Conservation (phyloP, 1,140 invertebrate species). For the Neodiprion pinetum region DNA sequence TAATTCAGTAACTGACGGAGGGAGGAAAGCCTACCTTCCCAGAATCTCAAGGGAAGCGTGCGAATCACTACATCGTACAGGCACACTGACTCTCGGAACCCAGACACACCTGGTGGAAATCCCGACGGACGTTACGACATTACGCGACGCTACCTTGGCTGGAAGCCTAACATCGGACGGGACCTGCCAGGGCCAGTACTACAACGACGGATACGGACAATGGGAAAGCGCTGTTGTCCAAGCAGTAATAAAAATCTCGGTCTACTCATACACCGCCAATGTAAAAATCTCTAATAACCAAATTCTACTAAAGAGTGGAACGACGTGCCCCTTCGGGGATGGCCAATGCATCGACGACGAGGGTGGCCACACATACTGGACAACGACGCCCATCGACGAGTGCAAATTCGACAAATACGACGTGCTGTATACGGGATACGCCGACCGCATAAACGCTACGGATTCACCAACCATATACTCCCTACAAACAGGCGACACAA, state of each 20-base stretch:
- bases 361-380: too few species aligned
- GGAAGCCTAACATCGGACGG: too few species aligned
- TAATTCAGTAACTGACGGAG: too few species aligned
- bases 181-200: not conserved
- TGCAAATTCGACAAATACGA: too few species aligned
- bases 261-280: not conserved
- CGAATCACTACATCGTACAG: not conserved
- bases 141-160: too few species aligned
- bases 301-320: constrained; percentile 19
- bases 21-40: constrained; percentile 1
- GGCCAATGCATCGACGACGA: too few species aligned
- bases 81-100: not conserved
- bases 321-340: too few species aligned
- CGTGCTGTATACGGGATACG: too few species aligned
- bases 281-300: constrained; percentile 15
- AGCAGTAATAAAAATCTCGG: constrained; percentile 6
- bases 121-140: not conserved
- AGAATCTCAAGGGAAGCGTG: not conserved
- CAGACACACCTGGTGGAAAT: not conserved
- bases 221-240: not conserved
- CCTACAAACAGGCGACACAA: too few species aligned
- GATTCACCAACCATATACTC: too few species aligned
- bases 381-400: too few species aligned
- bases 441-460: too few species aligned
- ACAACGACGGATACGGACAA: not conserved